Conservation (phyloP, 2,113 vertebrate genomes). For the Ranitomeya imitator region DNA sequence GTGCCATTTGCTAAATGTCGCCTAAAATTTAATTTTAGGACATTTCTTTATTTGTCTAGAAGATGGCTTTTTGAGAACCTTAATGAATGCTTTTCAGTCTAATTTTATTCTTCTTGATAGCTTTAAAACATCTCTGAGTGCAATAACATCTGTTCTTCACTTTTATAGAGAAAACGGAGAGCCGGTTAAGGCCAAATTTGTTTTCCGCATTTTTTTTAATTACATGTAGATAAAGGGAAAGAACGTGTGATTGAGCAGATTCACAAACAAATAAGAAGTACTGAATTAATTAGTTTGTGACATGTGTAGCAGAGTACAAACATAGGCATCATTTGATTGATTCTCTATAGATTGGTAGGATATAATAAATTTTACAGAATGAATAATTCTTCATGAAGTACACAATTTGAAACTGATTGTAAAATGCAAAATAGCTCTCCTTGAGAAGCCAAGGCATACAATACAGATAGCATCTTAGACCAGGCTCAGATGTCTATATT, state of each 20-base stretch:
- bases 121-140: not conserved
- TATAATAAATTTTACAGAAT: not conserved
- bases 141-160: conserved; percentile 1
- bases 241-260: conserved; percentile 26
- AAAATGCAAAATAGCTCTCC: no score
- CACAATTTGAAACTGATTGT: not conserved
- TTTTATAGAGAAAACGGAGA: not conserved
- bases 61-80: not conserved
- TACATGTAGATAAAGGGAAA: conserved; percentile 29
- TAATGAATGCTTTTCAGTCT: not conserved
- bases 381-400: not conserved
- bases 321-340: not conserved
- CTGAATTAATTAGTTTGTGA: not conserved
- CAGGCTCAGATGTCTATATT: no score
- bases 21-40: no score
- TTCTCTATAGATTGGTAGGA: not conserved
- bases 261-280: conserved; percentile 28
- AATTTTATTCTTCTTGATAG: not conserved
- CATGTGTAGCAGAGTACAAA: not conserved
- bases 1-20: not conserved
- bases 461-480: no score
- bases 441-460: no score
- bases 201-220: not conserved
- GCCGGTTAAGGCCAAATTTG: conserved; percentile 23
- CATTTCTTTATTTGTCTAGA: not conserved